phyloP scores from a whole-genome alignment of 2,797 vertebrate species.

The Mormyrus hasselquistii region DNA sequence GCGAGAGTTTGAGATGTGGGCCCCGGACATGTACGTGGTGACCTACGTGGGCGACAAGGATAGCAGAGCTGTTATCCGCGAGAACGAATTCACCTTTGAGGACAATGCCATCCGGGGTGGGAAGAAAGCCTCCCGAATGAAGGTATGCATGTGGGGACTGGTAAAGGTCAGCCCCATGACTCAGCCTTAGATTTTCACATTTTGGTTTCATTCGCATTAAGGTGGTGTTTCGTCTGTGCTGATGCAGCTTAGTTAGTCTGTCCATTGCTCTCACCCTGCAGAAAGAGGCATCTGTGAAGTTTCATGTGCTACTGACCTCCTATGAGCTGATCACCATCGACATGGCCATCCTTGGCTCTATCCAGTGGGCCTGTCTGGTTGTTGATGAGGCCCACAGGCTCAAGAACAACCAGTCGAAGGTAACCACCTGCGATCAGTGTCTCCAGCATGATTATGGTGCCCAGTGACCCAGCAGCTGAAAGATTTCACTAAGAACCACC shows the following conservation, averaged over 20 bases:
- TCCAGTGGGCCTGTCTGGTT: conserved; percentile 95
- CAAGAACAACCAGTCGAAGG: conserved; percentile 98
- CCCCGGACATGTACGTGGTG: conserved; percentile 96
- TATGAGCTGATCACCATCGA: conserved; percentile 97
- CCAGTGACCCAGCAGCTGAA: neutral
- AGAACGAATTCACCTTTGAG: conserved; percentile 97
- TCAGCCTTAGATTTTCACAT: neutral
- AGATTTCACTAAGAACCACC: neutral
- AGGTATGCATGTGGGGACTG: conserved; percentile 56
- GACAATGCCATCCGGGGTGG: conserved; percentile 93
- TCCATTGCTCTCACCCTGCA: conserved; percentile 42
- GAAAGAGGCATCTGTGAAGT: conserved; percentile 96
- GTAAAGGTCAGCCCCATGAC: neutral
- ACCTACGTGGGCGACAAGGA: conserved; percentile 96
- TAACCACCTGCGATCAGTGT: conserved; percentile 37
- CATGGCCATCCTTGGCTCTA: conserved; percentile 91
- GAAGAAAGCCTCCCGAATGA: conserved; percentile 96
- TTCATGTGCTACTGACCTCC: conserved; percentile 90
- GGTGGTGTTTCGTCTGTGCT: neutral
- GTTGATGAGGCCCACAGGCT: conserved; percentile 97
- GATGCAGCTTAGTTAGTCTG: neutral
- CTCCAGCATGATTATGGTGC: neutral
- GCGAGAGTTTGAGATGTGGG: conserved; percentile 98
- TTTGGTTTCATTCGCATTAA: neutral
- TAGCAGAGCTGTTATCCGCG: conserved; percentile 92